Base-by-base conservation (phyloP, 2,888 invertebrate genomes). In the Euproctis similis region DNA sequence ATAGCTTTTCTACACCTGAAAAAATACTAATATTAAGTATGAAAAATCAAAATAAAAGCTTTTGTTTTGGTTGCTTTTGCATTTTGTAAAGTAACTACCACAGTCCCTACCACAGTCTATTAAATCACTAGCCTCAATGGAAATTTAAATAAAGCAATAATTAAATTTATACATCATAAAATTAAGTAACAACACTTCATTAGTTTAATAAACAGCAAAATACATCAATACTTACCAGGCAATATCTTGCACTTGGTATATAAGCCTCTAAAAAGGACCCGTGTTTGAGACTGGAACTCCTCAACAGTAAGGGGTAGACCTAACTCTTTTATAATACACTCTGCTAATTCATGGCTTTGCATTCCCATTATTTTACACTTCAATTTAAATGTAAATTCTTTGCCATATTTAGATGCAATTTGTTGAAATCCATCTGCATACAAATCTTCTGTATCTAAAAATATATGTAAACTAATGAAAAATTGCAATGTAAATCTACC, bases 361-460 rank as follows among this genome's bases (percentile, higher is more conserved):
- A 88, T 77, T 1, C 94, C 94, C 93, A 94, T 93, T 31, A 89
- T 77, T 52, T 86, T 78, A 24, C 86, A 76, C 77, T 96, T 96
- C 11, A 93, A 67, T 3, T 91, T 90, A 88, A 92, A 93, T 0
- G 92, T 92, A 61, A 90, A 96, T 4, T 82, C 86, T 67, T 92
- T 92, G 7, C 89, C 92, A 69, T 88, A 94, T 10, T 85, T 81
- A 27, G 87, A 85, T 7, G 90, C 85, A 12, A 93, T 78, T 59
- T 86, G 84, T 74, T 92, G 89, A 50, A 89, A 90, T 4, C 90
- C 92, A 53, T 88, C 71, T 11, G 92, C 89, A 62, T 95, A 95
- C 10, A 94, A 75, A 8, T 77, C 81, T 75, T 95, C 95, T 11
- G 95, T 93, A 84, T 95, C 95, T 94, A 81, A 52, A 85, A 82